Base-by-base conservation (phyloP, 2,113 vertebrate genomes). In the Macrotus californicus region DNA sequence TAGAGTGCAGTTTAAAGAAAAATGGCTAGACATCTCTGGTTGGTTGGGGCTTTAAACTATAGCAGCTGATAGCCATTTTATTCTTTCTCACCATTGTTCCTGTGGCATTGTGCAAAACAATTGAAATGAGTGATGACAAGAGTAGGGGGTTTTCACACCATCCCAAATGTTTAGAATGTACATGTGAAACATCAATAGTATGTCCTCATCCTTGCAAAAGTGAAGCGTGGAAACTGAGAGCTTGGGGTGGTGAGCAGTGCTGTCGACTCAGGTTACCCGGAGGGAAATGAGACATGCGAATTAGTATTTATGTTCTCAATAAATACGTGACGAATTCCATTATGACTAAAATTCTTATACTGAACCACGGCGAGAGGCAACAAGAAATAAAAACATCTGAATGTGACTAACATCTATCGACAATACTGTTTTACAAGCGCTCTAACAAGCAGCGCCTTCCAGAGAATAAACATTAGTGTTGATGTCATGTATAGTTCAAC, bases 251-350 rank as follows among this genome's bases (percentile, higher is more conserved):
- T 39, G 64, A 52, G 85, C 95, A 8, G 16, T 87, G 81, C 76
- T 46, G 29, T 64, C 91, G 88, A 80, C 36, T 3, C 29, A 97
- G 7, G 82, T 52, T 84, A 97, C 90, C 66, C 93, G 92, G 85
- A 97, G 96, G 94, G 77, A 98, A 97, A 96, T 95, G 96, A 97
- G 76, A 73, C 59, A 76, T 89, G 70, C 56, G 96, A 97, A 98
- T 96, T 91, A 95, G 97, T 97, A 50, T 93, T 96, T 93, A 72
- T 83, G 59, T 41, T 96, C 94, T 97, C 93, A 91, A 29, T 93
- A 94, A 93, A 89, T 85, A 97, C 79, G 92, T 97, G 89, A 97
- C 98, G 87, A 96, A 97, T 96, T 87, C 87, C 94, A 48, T 48
- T 89, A 95, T 97, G 70, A 52, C 91, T 95, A 91, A 97, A 97